Conservation (phyloP, 2,113 vertebrate genomes). For the Hepsetus odoe region DNA sequence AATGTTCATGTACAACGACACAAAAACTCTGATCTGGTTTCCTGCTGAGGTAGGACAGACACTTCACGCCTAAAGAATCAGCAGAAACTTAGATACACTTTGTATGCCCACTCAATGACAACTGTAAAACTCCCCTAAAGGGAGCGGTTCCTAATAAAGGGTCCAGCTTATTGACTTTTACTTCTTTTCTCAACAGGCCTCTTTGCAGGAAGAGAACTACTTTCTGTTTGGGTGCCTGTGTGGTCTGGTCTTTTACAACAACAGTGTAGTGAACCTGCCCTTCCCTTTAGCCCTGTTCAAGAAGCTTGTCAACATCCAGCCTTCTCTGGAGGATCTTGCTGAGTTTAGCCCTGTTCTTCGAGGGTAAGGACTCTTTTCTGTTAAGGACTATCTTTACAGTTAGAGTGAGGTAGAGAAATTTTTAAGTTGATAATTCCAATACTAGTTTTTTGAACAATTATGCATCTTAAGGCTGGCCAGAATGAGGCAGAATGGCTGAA, state of each 20-base stretch:
- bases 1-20: slow-evolving; percentile 71
- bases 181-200: slow-evolving; percentile 57
- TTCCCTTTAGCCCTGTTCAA: slow-evolving; percentile 69
- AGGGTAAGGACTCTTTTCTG: slow-evolving; percentile 4
- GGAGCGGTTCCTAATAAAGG: no score
- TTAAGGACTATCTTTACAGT: no score
- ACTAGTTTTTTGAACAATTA: no score
- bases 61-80: no score
- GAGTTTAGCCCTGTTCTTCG: slow-evolving; percentile 48
- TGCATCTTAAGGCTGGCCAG: no score
- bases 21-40: slow-evolving; percentile 76
- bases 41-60: slow-evolving; percentile 69
- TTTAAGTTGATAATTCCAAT: no score
- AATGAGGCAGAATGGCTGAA: no score
- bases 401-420: no score
- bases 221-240: slow-evolving; percentile 77
- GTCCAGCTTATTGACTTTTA: background rate
- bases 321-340: slow-evolving; percentile 63
- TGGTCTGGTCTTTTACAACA: slow-evolving; percentile 64
- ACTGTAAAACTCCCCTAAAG: no score
- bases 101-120: no score
- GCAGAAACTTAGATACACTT: background rate
- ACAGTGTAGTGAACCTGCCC: background rate
- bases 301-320: slow-evolving; percentile 59
- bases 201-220: slow-evolving; percentile 66